Evolutionary conservation across 2,797 vertebrate genomes (phyloP).

Genomic region (Acestrorhynchus altus): DNA sequence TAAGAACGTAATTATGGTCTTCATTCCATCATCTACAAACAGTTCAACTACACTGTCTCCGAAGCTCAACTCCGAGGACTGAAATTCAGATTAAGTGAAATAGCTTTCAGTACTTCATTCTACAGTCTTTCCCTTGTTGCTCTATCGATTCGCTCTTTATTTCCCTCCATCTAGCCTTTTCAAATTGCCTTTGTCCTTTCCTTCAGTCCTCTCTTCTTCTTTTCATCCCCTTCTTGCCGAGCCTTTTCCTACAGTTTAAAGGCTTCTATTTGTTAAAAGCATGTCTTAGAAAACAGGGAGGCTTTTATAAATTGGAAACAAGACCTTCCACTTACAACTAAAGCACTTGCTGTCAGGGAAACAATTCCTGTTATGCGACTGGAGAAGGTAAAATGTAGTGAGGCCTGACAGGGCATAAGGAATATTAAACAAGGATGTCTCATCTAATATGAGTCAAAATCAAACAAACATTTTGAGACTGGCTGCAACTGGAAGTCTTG

Average conservation of each 20-base stretch:
- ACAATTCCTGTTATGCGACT: not conserved
- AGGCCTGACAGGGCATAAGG: not conserved
- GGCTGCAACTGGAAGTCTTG: not conserved
- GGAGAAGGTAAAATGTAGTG: not conserved
- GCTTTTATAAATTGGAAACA: not conserved
- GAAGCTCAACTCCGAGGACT: no score
- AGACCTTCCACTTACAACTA: conserved; percentile 1
- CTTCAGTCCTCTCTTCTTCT: not conserved
- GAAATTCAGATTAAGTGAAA: no score
- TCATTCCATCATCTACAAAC: no score
- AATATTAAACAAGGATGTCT: conserved; percentile 6
- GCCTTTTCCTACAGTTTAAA: not conserved
- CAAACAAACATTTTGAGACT: not conserved
- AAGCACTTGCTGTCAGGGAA: not conserved
- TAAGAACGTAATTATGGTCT: no score
- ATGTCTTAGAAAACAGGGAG: not conserved
- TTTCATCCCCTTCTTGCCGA: not conserved
- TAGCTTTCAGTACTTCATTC: no score
- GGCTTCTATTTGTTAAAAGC: not conserved
- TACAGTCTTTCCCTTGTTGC: not conserved
- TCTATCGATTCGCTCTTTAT: not conserved
- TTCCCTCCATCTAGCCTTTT: not conserved
- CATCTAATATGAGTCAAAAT: not conserved
- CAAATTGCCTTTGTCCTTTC: not conserved
- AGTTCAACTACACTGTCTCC: no score